A percentile compares a stretch with the other conserved stretches of the same genome.
phyloP scores from a whole-genome alignment of 1,140 invertebrate genomes.

The Bombus superbus region DNA sequence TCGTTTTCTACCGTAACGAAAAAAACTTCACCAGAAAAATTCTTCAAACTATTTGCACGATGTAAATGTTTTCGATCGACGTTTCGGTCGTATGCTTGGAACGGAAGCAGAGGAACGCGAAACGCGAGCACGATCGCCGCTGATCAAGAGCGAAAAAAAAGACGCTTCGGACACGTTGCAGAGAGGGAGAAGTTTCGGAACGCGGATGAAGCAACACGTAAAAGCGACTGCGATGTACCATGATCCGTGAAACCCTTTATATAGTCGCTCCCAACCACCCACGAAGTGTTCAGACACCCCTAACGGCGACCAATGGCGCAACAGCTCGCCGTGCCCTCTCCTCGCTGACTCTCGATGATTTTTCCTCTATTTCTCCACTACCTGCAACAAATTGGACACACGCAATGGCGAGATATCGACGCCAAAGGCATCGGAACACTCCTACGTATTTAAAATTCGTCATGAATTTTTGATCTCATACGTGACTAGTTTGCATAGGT shows the following conservation, averaged over 20 bases:
- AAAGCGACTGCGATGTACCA: constrained; percentile 58
- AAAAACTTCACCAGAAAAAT: neutral
- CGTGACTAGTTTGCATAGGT: too few species aligned
- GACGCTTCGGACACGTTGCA: neutral
- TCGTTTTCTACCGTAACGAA: too few species aligned
- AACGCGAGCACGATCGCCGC: neutral
- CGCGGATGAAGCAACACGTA: constrained; percentile 51
- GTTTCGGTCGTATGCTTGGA: neutral
- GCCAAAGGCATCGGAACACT: neutral
- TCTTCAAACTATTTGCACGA: neutral
- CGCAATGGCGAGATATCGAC: neutral
- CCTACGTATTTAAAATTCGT: neutral
- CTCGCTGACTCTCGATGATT: constrained; percentile 12
- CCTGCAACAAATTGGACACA: neutral
- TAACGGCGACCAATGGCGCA: constrained; percentile 26
- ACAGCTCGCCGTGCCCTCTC: constrained; percentile 27
- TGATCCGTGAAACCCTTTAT: constrained; percentile 63
- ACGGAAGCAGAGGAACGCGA: neutral
- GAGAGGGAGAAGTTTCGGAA: neutral
- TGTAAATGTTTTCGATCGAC: neutral
- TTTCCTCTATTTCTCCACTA: neutral
- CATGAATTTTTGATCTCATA: too few species aligned
- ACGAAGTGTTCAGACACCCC: constrained; percentile 37
- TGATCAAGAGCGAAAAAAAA: neutral
- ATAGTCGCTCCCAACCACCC: constrained; percentile 58